A percentile compares a stretch with the other conserved stretches of the same genome.
These are phyloP conservation scores for Rhimphoctona megacephalus DNA, from an alignment of 2,888 invertebrate species.

Conservation along the genomic window DNA sequence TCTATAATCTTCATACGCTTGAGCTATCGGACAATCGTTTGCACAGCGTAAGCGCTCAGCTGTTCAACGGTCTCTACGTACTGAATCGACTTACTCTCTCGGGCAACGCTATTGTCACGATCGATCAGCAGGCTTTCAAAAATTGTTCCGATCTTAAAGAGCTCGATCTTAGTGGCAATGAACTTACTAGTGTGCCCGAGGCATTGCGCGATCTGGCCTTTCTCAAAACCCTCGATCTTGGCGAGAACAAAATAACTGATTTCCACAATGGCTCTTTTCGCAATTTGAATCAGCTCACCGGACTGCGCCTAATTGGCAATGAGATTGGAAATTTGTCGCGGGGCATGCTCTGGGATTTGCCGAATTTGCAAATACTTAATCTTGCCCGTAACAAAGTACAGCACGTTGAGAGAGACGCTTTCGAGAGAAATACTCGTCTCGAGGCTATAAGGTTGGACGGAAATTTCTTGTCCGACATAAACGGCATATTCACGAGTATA, in stretches of 20 bases:
- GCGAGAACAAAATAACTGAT: conserved; percentile 94
- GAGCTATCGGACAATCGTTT: conserved; percentile 95
- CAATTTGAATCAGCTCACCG: conserved; percentile 94
- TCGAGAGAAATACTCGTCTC: conserved; percentile 92
- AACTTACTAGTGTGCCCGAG: conserved; percentile 92
- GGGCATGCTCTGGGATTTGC: conserved; percentile 95
- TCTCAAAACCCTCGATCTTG: conserved; percentile 95
- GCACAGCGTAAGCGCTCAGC: conserved; percentile 91
- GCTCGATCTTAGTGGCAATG: conserved; percentile 95
- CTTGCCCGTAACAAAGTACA: conserved; percentile 95
- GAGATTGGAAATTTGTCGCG: conserved; percentile 93
- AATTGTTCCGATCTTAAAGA: conserved; percentile 96
- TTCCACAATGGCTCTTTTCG: conserved; percentile 94
- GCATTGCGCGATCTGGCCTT: conserved; percentile 93
- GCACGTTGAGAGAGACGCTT: conserved; percentile 93
- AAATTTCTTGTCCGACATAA: conserved; percentile 95
- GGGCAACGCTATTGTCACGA: conserved; percentile 92
- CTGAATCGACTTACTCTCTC: conserved; percentile 94
- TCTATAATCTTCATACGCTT: conserved; percentile 95
- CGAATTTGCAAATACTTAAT: conserved; percentile 94
- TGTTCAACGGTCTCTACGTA: conserved; percentile 94
- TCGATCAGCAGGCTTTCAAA: conserved; percentile 93
- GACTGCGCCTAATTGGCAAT: conserved; percentile 95
- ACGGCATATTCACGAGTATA: conserved; percentile 94
- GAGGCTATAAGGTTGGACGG: conserved; percentile 95